Conservation (phyloP, 2,888 invertebrate species). For the Cremastobaeus sp. region DNA sequence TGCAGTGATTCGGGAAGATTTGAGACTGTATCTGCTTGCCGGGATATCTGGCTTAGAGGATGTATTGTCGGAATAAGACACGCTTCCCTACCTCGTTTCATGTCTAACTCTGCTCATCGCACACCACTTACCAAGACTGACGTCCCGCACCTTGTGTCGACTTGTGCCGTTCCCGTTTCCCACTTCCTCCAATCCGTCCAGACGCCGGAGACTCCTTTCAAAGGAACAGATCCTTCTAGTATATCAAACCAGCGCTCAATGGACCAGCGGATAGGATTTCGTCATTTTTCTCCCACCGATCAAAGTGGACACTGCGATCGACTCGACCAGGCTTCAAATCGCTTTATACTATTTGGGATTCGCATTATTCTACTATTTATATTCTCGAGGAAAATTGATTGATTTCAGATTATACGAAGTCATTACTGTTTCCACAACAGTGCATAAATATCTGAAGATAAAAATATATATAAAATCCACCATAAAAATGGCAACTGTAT, state of each 20-base stretch:
- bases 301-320: conserved; percentile 36
- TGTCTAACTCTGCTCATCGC: conserved; percentile 37
- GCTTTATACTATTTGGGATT: too few relatives aligned
- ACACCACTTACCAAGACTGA: conserved; percentile 36
- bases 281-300: conserved; percentile 65
- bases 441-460: too few relatives aligned
- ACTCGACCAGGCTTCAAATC: background rate
- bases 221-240: conserved; percentile 65
- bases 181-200: conserved; percentile 58
- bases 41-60: conserved; percentile 63
- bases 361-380: too few relatives aligned
- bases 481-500: too few relatives aligned
- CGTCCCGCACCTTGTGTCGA: conserved; percentile 24
- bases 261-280: conserved; percentile 70
- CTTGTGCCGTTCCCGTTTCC: conserved; percentile 39
- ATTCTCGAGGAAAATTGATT: too few relatives aligned
- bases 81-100: conserved; percentile 57
- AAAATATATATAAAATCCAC: too few relatives aligned
- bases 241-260: conserved; percentile 71
- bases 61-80: conserved; percentile 73
- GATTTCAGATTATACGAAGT: too few relatives aligned
- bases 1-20: conserved; percentile 46
- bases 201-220: conserved; percentile 62
- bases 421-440: too few relatives aligned
- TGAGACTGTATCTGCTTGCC: conserved; percentile 61